Evolutionary conservation across 1,140 invertebrate genomes (phyloP), one percentile per base, ranked within the genome.

Genomic region (Heliconius nattereri): DNA sequence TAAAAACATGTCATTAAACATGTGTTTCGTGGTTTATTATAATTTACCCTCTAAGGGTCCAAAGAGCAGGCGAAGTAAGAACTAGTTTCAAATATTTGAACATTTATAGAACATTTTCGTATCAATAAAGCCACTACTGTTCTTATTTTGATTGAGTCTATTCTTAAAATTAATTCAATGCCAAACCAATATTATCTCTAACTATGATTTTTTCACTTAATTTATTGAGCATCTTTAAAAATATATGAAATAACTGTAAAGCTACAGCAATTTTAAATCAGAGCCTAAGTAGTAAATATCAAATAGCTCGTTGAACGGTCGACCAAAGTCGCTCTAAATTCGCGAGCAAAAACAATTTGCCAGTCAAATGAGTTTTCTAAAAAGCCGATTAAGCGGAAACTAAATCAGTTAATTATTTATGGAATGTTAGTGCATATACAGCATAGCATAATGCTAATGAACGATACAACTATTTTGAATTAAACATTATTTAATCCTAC

Each of bases 381-480:
- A 93, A 92, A 92, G 90, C 91, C 86, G 90, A 92, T 92, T 92
- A 91, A 91, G 92, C 91, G 88, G 85, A 91, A 92, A 93, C 89
- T 93, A 92, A 89, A 89, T 90, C 85, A 83, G 87, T 91, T 89
- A 92, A 91, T 93, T 92, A 92, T 93, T 93, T 90, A 90, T 88
- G 80, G 85, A 85, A 87, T 66, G 60, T 78, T 81, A 85, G 57
- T 83, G 73, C 79, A 81, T 85, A 86, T 86, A 88, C 81, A 81
- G 79, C 76, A 83, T 76, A 82, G 70, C 81, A 78, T 84, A 84
- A 84, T 82, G 83, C 73, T 79, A 79, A 82, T 76, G 78, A 74
- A 78, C 76, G 74, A 78, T 75, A 81, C 75, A 81, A 85, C 85
- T 82, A 87, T 85, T 84, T 81, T 77, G 72, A 76, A 83, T 80